Percentiles rank a stretch among this genome's conserved stretches.
Evolutionary conservation across 2,113 vertebrate genomes (phyloP).

Genomic region (Neoarius graeffei): DNA sequence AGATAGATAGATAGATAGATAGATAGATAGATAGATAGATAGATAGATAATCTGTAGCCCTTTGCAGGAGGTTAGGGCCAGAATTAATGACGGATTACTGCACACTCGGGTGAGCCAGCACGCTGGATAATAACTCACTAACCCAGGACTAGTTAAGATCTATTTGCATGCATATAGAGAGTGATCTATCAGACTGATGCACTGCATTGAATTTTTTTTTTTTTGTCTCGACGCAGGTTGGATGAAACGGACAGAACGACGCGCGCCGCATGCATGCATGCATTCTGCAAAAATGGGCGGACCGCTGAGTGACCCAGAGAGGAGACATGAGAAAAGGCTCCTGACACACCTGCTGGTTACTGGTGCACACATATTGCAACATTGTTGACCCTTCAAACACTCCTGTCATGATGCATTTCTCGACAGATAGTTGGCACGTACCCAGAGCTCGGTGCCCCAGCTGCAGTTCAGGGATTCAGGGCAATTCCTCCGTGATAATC

Average conservation of each 20-base stretch:
- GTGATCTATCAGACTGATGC: background rate
- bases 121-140: constrained; percentile 21
- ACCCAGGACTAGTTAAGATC: background rate
- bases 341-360: constrained; percentile 25
- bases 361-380: background rate
- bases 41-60: no score
- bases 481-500: constrained; percentile 57
- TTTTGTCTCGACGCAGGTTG: background rate
- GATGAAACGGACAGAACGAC: background rate
- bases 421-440: constrained; percentile 54
- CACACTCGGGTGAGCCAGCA: constrained; percentile 29
- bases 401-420: constrained; percentile 12
- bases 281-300: constrained; percentile 42
- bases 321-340: background rate
- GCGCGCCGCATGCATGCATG: constrained; percentile 1
- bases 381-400: background rate
- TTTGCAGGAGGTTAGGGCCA: constrained; percentile 30
- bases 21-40: background rate
- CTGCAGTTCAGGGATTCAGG: constrained; percentile 68
- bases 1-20: background rate
- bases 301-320: constrained; percentile 16
- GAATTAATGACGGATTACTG: constrained; percentile 41
- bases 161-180: background rate
- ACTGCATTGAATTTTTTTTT: background rate
- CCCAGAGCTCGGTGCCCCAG: constrained; percentile 78